Percentiles rank a stretch among this genome's conserved stretches.
Conservation (phyloP, 2,113 vertebrate species). For the Notothenia coriiceps region DNA sequence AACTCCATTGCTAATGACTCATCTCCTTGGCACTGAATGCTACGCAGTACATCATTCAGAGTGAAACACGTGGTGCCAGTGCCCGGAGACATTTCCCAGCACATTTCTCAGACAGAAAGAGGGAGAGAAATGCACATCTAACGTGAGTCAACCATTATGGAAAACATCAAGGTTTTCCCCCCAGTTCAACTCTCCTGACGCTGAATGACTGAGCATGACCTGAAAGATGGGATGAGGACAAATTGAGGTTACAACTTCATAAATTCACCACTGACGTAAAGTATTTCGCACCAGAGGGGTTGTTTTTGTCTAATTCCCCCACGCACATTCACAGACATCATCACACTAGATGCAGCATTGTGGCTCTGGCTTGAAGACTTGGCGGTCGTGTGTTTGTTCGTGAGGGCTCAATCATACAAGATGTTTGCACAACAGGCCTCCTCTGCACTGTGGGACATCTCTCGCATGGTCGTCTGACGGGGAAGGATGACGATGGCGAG, state of each 20-base stretch:
- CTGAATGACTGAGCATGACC: slow-evolving; percentile 47
- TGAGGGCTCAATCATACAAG: slow-evolving; percentile 45
- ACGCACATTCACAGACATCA: neutral
- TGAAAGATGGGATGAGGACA: slow-evolving; percentile 53
- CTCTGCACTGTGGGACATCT: slow-evolving; percentile 72
- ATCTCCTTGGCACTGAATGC: slow-evolving; percentile 59
- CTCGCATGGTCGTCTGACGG: slow-evolving; percentile 44
- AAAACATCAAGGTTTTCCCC: slow-evolving; percentile 48
- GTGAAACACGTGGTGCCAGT: slow-evolving; percentile 51
- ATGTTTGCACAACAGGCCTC: slow-evolving; percentile 65
- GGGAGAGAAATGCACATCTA: slow-evolving; percentile 32
- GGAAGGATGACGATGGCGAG: slow-evolving; percentile 28
- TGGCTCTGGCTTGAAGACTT: slow-evolving; percentile 19
- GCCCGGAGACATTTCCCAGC: slow-evolving; percentile 71
- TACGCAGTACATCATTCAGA: slow-evolving; percentile 38
- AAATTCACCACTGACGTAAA: slow-evolving; percentile 40
- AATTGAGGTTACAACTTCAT: slow-evolving; percentile 54
- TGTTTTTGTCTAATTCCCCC: slow-evolving; percentile 1
- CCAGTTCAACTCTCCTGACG: slow-evolving; percentile 26
- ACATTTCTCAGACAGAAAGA: slow-evolving; percentile 45
- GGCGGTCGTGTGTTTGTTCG: slow-evolving; percentile 43
- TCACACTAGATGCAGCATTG: neutral
- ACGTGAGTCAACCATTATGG: slow-evolving; percentile 68
- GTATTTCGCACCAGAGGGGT: slow-evolving; percentile 42
- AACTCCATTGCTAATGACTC: slow-evolving; percentile 64